phyloP scores from a whole-genome alignment of 2,888 invertebrate species.

The Ectemnius cavifrons region DNA sequence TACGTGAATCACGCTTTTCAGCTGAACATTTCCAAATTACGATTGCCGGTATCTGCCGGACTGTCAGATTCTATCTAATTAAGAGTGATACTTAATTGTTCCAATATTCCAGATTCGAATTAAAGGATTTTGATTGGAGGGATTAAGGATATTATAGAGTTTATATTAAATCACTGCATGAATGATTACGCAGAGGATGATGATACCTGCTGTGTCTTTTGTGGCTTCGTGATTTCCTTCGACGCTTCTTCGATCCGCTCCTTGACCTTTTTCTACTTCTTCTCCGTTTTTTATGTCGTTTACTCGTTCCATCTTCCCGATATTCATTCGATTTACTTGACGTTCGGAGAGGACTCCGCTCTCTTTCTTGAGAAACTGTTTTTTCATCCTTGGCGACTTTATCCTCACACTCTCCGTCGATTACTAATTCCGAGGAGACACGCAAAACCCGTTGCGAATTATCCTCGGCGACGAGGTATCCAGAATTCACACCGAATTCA shows the following conservation, averaged over 20 bases:
- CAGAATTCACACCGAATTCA: slow-evolving; percentile 63
- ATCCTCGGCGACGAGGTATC: slow-evolving; percentile 62
- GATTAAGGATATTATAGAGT: background rate
- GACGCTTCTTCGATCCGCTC: slow-evolving; percentile 33
- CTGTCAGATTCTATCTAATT: no score
- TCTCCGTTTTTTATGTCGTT: slow-evolving; percentile 22
- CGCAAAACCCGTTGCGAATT: slow-evolving; percentile 56
- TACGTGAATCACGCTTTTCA: no score
- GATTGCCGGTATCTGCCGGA: no score
- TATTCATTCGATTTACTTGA: slow-evolving; percentile 29
- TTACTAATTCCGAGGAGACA: slow-evolving; percentile 62
- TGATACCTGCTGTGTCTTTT: slow-evolving; percentile 41
- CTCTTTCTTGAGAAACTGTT: slow-evolving; percentile 18
- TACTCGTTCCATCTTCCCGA: slow-evolving; percentile 45
- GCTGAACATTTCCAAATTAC: no score
- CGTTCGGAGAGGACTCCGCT: slow-evolving; percentile 21
- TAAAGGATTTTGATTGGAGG: background rate
- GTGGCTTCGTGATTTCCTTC: slow-evolving; percentile 23
- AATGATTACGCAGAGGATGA: background rate
- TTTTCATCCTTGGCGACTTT: slow-evolving; percentile 1
- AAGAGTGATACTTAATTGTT: background rate
- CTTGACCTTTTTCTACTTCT: slow-evolving; percentile 34
- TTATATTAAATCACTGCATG: background rate
- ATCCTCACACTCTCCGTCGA: slow-evolving; percentile 10
- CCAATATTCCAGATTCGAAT: background rate